Conservation (phyloP, 2,888 invertebrate species). For the Bembecia ichneumoniformis region DNA sequence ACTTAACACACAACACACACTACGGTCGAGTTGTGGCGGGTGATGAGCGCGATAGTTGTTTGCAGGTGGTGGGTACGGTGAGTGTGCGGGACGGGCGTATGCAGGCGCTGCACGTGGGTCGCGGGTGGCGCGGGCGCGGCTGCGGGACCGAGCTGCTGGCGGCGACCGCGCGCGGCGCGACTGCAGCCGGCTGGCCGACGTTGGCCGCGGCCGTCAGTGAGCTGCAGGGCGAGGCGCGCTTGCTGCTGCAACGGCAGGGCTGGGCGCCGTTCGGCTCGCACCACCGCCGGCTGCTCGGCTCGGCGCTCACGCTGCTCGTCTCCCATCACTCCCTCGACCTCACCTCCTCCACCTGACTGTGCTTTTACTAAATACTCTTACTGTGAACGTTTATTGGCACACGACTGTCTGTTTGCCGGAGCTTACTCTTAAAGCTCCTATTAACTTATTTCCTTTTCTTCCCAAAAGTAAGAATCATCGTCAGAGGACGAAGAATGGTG, state of each 20-base stretch:
- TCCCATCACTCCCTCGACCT: background rate
- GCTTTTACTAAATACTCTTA: too few relatives aligned
- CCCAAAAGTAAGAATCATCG: too few relatives aligned
- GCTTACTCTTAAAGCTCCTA: too few relatives aligned
- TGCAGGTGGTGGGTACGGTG: conserved; percentile 33
- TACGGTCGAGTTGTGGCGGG: too few relatives aligned
- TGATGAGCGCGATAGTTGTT: too few relatives aligned
- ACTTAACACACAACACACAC: too few relatives aligned
- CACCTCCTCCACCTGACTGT: background rate
- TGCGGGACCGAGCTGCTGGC: background rate
- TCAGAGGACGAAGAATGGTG: too few relatives aligned
- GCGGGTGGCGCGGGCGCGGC: conserved; percentile 9
- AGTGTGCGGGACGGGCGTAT: conserved; percentile 31
- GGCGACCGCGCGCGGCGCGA: background rate
- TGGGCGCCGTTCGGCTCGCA: conserved; percentile 2
- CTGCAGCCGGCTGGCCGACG: background rate
- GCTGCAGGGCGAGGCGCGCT: background rate
- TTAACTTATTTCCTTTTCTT: too few relatives aligned
- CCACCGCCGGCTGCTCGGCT: conserved; percentile 4
- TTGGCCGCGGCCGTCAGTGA: conserved; percentile 1
- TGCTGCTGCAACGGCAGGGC: background rate
- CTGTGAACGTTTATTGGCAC: too few relatives aligned
- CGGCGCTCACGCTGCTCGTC: conserved; percentile 1
- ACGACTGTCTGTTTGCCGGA: too few relatives aligned
- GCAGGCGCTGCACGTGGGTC: conserved; percentile 24